Evolutionary conservation across 2,113 vertebrate genomes (phyloP).

Genomic region (Eonycteris spelaea): DNA sequence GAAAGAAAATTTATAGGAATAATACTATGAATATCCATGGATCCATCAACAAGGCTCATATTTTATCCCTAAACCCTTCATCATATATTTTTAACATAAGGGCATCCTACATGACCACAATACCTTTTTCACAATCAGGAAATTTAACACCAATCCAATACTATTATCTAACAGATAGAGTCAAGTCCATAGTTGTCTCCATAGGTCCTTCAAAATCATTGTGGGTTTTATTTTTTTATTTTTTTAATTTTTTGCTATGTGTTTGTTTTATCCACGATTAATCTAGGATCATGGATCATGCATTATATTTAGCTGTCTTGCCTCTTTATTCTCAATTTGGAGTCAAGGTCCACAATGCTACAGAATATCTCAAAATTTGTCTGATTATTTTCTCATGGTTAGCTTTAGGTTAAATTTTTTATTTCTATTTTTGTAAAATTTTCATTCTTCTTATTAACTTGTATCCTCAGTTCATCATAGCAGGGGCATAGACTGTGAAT

Average conservation of each 20-base stretch:
- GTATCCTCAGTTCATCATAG: neutral
- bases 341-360: neutral
- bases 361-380: neutral
- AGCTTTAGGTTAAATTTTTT: neutral
- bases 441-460: neutral
- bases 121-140: neutral
- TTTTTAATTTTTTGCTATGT: neutral
- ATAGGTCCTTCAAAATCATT: neutral
- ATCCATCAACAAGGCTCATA: neutral
- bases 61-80: neutral
- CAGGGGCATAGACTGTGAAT: neutral
- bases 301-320: neutral
- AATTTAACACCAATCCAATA: neutral
- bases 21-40: neutral
- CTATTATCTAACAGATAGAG: neutral
- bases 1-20: neutral
- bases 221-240: neutral
- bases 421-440: neutral
- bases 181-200: neutral
- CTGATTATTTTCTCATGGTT: neutral
- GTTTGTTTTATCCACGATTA: neutral
- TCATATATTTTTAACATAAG: neutral
- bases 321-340: neutral
- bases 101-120: neutral
- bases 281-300: neutral